Percentiles rank a stretch among this genome's conserved stretches.
These are phyloP conservation scores for Caenorhabditis tropicalis DNA, from an alignment of 1,140 invertebrate genomes.

Conservation along the genomic window DNA sequence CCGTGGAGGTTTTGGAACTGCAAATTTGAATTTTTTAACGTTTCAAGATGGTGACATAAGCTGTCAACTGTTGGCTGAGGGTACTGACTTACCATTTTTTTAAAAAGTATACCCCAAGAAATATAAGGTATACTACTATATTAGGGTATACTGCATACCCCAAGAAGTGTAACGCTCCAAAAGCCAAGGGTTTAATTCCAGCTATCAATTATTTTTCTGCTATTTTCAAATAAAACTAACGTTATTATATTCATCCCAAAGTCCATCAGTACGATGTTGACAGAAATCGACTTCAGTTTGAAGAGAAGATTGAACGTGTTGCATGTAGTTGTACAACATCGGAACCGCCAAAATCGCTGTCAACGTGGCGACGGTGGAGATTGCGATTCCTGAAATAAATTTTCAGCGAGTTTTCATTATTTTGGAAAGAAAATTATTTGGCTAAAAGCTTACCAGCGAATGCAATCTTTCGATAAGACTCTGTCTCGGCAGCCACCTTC, in stretches of 20 bases:
- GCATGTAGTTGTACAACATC: constrained; percentile 61
- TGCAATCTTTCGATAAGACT: constrained; percentile 13
- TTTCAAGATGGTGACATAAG: too few relatives aligned
- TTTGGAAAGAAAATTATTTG: neutral
- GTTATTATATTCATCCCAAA: constrained; percentile 55
- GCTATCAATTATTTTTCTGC: neutral
- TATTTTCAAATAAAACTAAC: constrained; percentile 8
- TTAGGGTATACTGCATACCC: too few relatives aligned
- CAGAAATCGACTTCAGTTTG: constrained; percentile 58
- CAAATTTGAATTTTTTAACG: neutral
- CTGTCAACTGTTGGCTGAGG: too few relatives aligned
- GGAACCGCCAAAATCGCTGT: constrained; percentile 56
- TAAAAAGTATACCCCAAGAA: too few relatives aligned
- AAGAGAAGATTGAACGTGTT: constrained; percentile 55
- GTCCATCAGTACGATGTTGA: constrained; percentile 50
- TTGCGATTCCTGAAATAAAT: constrained; percentile 45
- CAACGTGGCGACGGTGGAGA: constrained; percentile 56
- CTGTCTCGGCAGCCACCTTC: constrained; percentile 4
- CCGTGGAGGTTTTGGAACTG: constrained; percentile 33
- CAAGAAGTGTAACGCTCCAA: too few relatives aligned
- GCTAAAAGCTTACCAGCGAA: neutral
- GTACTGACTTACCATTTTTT: too few relatives aligned
- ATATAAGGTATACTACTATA: too few relatives aligned
- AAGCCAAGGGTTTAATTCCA: too few relatives aligned
- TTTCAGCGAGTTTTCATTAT: neutral